Evolutionary conservation across 2,888 invertebrate species (phyloP), one percentile per base, ranked within the genome.

Genomic region (Gymnocheta viridis): DNA sequence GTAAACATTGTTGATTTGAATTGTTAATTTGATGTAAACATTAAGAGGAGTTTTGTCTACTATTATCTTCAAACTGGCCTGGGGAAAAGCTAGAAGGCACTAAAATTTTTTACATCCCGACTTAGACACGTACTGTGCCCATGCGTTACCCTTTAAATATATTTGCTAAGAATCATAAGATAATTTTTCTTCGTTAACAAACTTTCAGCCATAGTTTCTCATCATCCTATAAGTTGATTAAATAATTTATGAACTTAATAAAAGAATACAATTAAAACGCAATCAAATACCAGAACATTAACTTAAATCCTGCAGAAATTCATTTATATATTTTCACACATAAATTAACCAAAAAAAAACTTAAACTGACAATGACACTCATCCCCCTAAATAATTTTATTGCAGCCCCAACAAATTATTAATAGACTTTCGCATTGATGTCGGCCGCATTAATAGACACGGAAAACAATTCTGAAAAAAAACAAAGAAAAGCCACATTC

Each of bases 241-340:
- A 62, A 72, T 77, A 81, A 84, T 84, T 77, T 84, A 84, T 77
- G 54, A 51, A 58, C 56, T 62, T 81, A 84, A 84, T 84, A 84
- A 84, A 72, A 49, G 60, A 80, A 81, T 49, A 66, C 77, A 80
- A 84, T 84, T 84, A 84, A 84, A 84, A 77, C 35, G 49, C 76
- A 81, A 84, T 84, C 77, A 84, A 81, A 81, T 64, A 64, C 67
- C 70, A 79, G 54, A 77, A 73, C 80, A 72, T 81, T 81, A 77
- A 72, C 80, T 84, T 64, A 69, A 84, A 77, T 77, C 84, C 80
- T 24, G 38, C 6, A 32, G 51, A 77, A 81, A 77, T 81, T 84
- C 80, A 81, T 84, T 81, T 84, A 80, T 51, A 69, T 47, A 56
- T 47, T 58, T 84, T 84, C 84, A 69, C 84, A 84, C 84, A 84